Percentiles rank a stretch among this genome's conserved stretches.
These are phyloP conservation scores for Morone saxatilis DNA, from an alignment of 2,113 vertebrate genomes.

Conservation along the genomic window DNA sequence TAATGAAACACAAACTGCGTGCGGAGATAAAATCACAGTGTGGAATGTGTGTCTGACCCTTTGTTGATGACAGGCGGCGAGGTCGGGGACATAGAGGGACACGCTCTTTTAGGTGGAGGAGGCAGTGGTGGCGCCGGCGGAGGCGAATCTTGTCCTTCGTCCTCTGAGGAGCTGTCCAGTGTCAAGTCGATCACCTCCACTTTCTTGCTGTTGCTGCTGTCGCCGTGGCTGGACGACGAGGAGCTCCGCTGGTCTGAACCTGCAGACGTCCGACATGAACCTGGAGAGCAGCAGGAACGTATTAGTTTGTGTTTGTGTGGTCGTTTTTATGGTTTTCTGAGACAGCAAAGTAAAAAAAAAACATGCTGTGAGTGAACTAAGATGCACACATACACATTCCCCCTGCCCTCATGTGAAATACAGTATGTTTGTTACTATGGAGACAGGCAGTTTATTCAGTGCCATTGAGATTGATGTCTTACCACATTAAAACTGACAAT, in stretches of 20 bases:
- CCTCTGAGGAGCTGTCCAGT: conserved; percentile 96
- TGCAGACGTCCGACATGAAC: conserved; percentile 87
- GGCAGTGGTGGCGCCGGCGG: conserved; percentile 49
- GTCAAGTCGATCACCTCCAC: conserved; percentile 98
- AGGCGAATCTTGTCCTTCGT: conserved; percentile 88
- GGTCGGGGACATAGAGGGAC: conserved; percentile 92
- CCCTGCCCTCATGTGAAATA: not conserved
- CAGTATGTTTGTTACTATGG: conserved; percentile 59
- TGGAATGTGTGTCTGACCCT: conserved; percentile 85
- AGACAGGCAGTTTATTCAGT: conserved; percentile 38
- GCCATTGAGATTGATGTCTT: conserved; percentile 31
- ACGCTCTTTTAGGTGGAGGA: conserved; percentile 90
- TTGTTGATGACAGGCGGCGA: conserved; percentile 92
- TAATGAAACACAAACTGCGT: conserved; percentile 15
- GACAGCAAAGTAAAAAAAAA: not conserved
- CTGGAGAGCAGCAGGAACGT: conserved; percentile 57
- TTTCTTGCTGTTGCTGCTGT: conserved; percentile 87
- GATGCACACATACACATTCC: not conserved
- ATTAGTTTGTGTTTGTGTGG: not conserved
- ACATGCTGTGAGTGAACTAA: not conserved
- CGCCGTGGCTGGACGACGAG: conserved; percentile 82
- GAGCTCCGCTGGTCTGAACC: conserved; percentile 88
- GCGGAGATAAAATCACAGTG: not conserved
- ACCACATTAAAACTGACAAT: conserved; percentile 51
- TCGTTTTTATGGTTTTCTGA: not conserved